Conservation (phyloP, 1,140 invertebrate species). For the Drosophila ironensis region DNA sequence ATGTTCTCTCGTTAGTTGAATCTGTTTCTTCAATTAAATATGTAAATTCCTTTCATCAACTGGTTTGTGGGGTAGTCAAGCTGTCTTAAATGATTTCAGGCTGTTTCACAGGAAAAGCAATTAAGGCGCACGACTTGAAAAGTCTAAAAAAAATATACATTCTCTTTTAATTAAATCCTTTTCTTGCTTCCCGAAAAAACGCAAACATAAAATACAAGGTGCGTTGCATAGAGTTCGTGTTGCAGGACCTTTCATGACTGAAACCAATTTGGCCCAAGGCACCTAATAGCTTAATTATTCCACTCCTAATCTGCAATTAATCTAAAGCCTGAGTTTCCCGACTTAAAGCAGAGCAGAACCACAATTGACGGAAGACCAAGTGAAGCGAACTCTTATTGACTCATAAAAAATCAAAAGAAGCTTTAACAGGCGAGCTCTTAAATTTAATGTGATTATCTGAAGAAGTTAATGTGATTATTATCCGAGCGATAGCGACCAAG, state of each 20-base stretch:
- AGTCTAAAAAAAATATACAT: too few relatives aligned
- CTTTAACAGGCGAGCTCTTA: constrained; percentile 44
- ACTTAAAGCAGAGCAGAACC: constrained; percentile 7
- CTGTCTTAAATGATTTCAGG: neutral
- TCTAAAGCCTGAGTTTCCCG: constrained; percentile 18
- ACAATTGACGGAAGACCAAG: neutral
- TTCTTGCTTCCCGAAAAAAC: too few relatives aligned
- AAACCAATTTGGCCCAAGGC: constrained; percentile 44
- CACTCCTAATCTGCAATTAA: constrained; percentile 55
- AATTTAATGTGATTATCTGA: constrained; percentile 75
- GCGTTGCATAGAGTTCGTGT: too few relatives aligned
- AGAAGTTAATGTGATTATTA: constrained; percentile 78
- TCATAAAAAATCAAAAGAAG: constrained; percentile 65
- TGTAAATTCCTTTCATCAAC: constrained; percentile 32
- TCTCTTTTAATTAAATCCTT: too few relatives aligned
- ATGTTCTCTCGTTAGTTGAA: constrained; percentile 14
- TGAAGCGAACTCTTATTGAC: constrained; percentile 30
- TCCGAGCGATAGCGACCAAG: constrained; percentile 38
- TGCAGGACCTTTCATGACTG: constrained; percentile 8
- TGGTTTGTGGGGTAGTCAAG: neutral
- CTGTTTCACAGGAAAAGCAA: neutral
- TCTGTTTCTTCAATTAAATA: constrained; percentile 63
- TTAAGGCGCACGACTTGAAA: too few relatives aligned
- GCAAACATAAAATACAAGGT: too few relatives aligned
- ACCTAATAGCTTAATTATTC: constrained; percentile 46